Evolutionary conservation across 2,113 vertebrate species (phyloP).

Genomic region (Corythornis cristatus): DNA sequence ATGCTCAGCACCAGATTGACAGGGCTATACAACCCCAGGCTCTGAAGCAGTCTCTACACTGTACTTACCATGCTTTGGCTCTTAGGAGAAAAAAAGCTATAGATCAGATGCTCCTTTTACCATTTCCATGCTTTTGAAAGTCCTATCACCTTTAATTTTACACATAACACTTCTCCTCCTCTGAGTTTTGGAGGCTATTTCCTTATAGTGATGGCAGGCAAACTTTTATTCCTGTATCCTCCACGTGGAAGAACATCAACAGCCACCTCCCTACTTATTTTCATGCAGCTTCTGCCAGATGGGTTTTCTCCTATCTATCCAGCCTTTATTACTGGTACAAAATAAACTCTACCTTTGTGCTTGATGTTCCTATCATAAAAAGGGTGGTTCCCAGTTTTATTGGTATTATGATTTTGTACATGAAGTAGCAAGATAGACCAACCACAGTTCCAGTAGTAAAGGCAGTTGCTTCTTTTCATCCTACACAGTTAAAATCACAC

Average conservation of each 20-base stretch:
- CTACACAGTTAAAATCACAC: neutral
- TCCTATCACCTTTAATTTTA: neutral
- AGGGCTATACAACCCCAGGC: neutral
- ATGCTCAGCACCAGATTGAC: neutral
- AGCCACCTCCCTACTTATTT: neutral
- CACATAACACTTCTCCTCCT: neutral
- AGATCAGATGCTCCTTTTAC: neutral
- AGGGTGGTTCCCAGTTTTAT: neutral
- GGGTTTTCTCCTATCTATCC: neutral
- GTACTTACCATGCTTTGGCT: accelerated
- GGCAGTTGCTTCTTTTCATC: neutral
- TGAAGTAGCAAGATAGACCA: neutral
- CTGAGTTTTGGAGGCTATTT: neutral
- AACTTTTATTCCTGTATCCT: neutral
- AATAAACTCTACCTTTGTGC: neutral
- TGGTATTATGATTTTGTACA: neutral
- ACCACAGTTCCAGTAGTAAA: neutral
- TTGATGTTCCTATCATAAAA: neutral
- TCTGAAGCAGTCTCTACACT: neutral
- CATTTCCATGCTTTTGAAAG: neutral
- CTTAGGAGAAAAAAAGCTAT: neutral
- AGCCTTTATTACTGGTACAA: neutral
- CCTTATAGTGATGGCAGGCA: neutral
- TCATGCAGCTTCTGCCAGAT: neutral
- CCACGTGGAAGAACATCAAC: neutral